Base-by-base conservation (phyloP, 2,797 vertebrate genomes). In the Vultur gryphus region DNA sequence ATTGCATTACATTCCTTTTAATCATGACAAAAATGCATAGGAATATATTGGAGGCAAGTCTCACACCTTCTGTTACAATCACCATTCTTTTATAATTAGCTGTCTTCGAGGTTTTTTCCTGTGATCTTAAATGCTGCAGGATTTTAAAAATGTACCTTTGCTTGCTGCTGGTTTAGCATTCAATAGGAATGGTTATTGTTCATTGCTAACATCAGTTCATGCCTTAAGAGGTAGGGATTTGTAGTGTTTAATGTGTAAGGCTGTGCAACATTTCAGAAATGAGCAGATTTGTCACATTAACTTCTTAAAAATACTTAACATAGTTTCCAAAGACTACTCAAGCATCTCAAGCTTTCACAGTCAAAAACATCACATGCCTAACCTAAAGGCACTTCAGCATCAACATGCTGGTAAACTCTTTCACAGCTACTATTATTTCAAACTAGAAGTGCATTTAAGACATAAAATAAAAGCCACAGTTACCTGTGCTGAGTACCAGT, bases 301-400 rank as follows among this genome's bases (percentile, higher is more conserved):
- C 71, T 59, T 90, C 91, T 95, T 73, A 89, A 93, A 96, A 95
- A 96, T 85, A 70, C 86, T 90, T 93, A 84, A 87, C 94, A 92
- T 87, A 93, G 43, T 90, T 96, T 90, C 77, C 83, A 96, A 94
- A 87, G 79, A 54, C 86, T 93, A 69, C 52, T 93, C 66, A 94
- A 94, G 91, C 39, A 93, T 67, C 58, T 87, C 59, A 90, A 37
- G 58, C 70, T 90, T 88, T 69, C 83, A 69, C 33, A 66, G 91
- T 76, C 73, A 87, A 91, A 87, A 93, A 64, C 57, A 91, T 58
- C 90, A 92, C 91, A 89, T 79, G 91, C 39, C 69, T 76, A 88
- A 91, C 57, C 88, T 80, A 90, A 93, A 93, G 64, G 88, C 81
- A 95, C 55, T 90, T 91, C 87, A 92, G 41, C 44, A 87, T 67